A percentile compares a stretch with the other conserved stretches of the same genome.
phyloP scores from a whole-genome alignment of 2,888 invertebrate species.

The Mythimna loreyi region DNA sequence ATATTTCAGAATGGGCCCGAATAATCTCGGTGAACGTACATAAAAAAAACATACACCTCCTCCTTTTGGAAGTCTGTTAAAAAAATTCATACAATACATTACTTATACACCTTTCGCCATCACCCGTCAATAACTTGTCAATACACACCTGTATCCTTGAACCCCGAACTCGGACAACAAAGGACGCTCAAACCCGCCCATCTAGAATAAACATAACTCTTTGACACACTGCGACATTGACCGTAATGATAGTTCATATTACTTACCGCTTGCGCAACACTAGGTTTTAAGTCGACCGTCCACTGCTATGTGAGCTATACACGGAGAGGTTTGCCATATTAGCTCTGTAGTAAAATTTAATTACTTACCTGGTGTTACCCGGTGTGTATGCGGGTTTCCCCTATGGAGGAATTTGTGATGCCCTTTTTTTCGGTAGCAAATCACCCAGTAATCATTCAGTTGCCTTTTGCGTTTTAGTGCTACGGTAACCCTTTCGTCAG shows the following conservation, averaged over 20 bases:
- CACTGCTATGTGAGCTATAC: neutral
- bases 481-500: too few relatives aligned
- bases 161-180: constrained; percentile 35
- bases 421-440: neutral
- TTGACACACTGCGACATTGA: constrained; percentile 78
- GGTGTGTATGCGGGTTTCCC: neutral
- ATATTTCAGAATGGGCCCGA: too few relatives aligned
- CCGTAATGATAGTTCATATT: constrained; percentile 82
- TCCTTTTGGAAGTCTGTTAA: neutral
- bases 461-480: too few relatives aligned
- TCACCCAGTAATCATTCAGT: too few relatives aligned
- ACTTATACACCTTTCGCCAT: neutral
- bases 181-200: constrained; percentile 31
- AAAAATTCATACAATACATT: neutral
- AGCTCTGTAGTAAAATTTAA: neutral
- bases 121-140: constrained; percentile 27
- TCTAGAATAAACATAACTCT: constrained; percentile 50
- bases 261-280: constrained; percentile 78
- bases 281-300: constrained; percentile 26
- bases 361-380: too few relatives aligned
- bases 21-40: too few relatives aligned
- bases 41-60: too few relatives aligned
- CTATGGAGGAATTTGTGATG: neutral
- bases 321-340: neutral
- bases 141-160: constrained; percentile 44